phyloP scores from a whole-genome alignment of 2,797 vertebrate species.

The Gymnoscopelus microlampas region DNA sequence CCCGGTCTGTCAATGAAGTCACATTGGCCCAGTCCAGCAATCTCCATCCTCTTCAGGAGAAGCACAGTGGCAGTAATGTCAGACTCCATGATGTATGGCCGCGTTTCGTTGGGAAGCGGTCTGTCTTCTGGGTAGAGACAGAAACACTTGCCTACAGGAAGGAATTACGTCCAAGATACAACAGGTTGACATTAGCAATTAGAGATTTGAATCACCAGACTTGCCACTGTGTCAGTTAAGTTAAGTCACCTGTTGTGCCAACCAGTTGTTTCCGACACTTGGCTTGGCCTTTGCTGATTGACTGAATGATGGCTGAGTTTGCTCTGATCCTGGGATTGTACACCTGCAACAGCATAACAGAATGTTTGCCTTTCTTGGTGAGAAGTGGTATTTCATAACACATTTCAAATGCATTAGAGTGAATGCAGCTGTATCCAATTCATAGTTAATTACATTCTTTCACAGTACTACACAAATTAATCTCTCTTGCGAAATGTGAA shows the following conservation, averaged over 20 bases:
- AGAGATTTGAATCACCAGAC: not conserved
- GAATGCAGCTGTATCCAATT: too few relatives aligned
- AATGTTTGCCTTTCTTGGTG: not conserved
- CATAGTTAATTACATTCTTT: too few relatives aligned
- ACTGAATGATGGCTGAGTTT: slow-evolving; percentile 82
- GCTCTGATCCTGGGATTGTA: slow-evolving; percentile 92
- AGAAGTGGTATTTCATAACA: not conserved
- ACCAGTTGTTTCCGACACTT: slow-evolving; percentile 81
- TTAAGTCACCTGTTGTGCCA: slow-evolving; percentile 69
- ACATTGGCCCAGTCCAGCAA: slow-evolving; percentile 86
- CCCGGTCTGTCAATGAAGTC: slow-evolving; percentile 89
- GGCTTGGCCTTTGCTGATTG: slow-evolving; percentile 86
- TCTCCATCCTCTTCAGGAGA: slow-evolving; percentile 91
- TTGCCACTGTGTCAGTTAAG: not conserved
- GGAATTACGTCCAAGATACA: not conserved
- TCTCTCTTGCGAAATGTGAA: too few relatives aligned
- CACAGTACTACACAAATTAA: not conserved
- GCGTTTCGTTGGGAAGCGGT: slow-evolving; percentile 78
- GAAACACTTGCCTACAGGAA: slow-evolving; percentile 86
- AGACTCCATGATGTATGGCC: slow-evolving; percentile 84
- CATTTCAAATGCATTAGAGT: not conserved
- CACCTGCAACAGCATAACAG: slow-evolving; percentile 76
- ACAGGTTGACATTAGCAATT: not conserved
- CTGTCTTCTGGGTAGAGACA: slow-evolving; percentile 88
- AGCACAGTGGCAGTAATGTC: slow-evolving; percentile 87